These are phyloP conservation scores for Catostomus latipinnis DNA, from an alignment of 2,797 vertebrate species.

Conservation along the genomic window DNA sequence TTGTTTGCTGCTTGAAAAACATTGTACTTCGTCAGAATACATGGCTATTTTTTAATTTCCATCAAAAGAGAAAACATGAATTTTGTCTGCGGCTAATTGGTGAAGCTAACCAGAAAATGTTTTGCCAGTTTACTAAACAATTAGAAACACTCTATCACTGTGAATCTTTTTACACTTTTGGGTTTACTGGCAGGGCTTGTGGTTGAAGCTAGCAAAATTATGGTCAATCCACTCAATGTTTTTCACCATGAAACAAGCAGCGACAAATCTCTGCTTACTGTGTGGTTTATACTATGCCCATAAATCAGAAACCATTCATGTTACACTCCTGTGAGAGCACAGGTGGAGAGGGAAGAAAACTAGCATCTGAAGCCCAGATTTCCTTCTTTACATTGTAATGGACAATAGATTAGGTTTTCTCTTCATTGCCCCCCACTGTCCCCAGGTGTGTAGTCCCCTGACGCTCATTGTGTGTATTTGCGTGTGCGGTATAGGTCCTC, in stretches of 20 bases:
- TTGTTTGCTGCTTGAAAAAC: too few species aligned
- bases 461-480: constrained; percentile 1
- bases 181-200: too few species aligned
- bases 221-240: neutral
- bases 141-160: too few species aligned
- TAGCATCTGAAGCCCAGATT: constrained; percentile 13
- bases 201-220: too few species aligned
- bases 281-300: neutral
- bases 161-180: too few species aligned
- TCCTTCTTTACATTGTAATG: constrained; percentile 40
- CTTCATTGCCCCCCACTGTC: constrained; percentile 43
- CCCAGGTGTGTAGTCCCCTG: constrained; percentile 46
- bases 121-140: too few species aligned
- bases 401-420: constrained; percentile 30
- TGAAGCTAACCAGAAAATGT: too few species aligned
- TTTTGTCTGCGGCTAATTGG: too few species aligned
- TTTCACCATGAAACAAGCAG: neutral
- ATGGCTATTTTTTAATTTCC: too few species aligned
- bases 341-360: neutral
- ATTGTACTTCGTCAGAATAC: too few species aligned
- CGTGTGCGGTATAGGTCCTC: constrained; percentile 53
- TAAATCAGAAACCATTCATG: neutral
- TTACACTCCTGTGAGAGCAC: neutral
- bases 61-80: too few species aligned
- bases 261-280: neutral